A percentile compares a stretch with the other conserved stretches of the same genome.
Evolutionary conservation across 37 sponge, comb jelly and placozoan species (phyloP).

Genomic region (Ephydatia muelleri): DNA sequence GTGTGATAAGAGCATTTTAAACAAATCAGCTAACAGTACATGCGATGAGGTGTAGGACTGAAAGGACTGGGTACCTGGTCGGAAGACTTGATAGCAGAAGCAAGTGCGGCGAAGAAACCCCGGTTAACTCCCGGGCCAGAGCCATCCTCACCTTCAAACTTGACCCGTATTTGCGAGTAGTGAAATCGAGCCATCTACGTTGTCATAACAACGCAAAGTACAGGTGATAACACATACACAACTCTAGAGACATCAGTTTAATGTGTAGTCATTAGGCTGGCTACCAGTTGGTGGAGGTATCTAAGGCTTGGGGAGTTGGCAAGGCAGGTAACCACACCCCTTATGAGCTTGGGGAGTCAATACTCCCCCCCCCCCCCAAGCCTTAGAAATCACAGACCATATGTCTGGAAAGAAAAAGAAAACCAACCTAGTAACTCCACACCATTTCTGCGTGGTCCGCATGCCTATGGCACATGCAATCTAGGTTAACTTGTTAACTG

Average conservation of each 20-base stretch:
- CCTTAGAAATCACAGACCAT: too few relatives aligned
- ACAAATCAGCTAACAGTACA: neutral
- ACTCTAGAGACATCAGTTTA: neutral
- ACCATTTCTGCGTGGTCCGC: too few relatives aligned
- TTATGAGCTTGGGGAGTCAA: too few relatives aligned
- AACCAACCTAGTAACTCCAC: too few relatives aligned
- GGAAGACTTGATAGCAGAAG: constrained; percentile 69
- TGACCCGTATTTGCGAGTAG: constrained; percentile 62
- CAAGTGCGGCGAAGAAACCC: constrained; percentile 83
- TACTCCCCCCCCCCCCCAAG: too few relatives aligned
- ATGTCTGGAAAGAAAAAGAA: too few relatives aligned
- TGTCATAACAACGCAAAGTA: constrained; percentile 7
- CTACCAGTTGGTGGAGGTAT: too few relatives aligned
- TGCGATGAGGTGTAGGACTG: neutral
- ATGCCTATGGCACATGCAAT: too few relatives aligned
- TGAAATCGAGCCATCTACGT: constrained; percentile 56
- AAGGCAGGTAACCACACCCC: too few relatives aligned
- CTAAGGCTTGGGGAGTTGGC: too few relatives aligned
- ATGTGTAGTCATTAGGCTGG: neutral
- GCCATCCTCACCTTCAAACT: constrained; percentile 89
- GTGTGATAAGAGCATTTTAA: neutral
- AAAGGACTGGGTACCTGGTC: constrained; percentile 31
- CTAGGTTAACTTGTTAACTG: too few relatives aligned
- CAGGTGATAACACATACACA: neutral
- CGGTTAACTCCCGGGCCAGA: constrained; percentile 87